A percentile compares a stretch with the other conserved stretches of the same genome.
Conservation (phyloP, 2,113 vertebrate species). For the Phoxinus phoxinus region DNA sequence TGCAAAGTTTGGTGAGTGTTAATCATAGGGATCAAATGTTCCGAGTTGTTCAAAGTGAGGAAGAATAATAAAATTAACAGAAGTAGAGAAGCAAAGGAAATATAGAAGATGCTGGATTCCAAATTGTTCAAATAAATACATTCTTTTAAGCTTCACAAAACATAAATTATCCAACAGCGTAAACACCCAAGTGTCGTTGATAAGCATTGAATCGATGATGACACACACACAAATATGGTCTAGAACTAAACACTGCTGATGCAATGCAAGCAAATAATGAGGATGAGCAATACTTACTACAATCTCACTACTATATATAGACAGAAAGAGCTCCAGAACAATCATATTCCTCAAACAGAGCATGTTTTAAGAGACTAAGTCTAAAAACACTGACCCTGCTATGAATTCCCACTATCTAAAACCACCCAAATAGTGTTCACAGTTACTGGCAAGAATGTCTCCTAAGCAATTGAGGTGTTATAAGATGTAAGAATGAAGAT, state of each 20-base stretch:
- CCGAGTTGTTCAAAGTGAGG: neutral
- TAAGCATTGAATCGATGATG: neutral
- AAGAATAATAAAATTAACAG: neutral
- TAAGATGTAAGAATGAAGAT: too few species aligned
- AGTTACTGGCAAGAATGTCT: too few species aligned
- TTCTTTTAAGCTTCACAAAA: neutral
- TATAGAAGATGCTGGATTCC: neutral
- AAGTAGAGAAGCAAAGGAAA: neutral
- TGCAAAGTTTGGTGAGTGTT: conserved; percentile 7
- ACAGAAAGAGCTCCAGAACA: conserved; percentile 1
- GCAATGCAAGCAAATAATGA: conserved; percentile 16
- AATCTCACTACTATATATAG: neutral
- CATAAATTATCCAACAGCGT: neutral
- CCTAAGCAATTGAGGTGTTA: too few species aligned
- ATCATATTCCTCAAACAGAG: neutral
- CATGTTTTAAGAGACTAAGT: neutral
- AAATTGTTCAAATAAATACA: neutral
- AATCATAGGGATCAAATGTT: neutral
- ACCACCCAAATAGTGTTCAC: neutral
- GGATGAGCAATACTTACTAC: conserved; percentile 2
- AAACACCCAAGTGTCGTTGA: neutral
- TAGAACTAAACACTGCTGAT: conserved; percentile 8
- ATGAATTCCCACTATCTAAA: neutral
- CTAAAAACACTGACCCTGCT: neutral
- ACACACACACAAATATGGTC: neutral